phyloP scores from a whole-genome alignment of 2,113 vertebrate species.

The Illadopsis cleaveri region DNA sequence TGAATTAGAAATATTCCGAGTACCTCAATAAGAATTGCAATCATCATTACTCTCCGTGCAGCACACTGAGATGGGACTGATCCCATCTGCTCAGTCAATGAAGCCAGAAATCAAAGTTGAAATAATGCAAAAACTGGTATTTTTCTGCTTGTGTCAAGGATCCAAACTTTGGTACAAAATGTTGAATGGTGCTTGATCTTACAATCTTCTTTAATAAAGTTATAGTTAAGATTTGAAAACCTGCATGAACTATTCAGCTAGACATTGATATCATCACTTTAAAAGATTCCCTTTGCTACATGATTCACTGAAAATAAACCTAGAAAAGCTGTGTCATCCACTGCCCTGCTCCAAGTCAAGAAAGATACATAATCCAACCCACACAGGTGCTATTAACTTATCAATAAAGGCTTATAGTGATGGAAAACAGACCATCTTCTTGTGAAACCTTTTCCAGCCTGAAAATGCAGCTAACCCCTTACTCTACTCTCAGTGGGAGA shows the following conservation, averaged over 20 bases:
- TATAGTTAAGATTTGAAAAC: background rate
- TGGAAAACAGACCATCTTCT: background rate
- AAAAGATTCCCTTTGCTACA: background rate
- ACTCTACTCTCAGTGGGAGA: background rate
- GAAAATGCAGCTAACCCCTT: background rate
- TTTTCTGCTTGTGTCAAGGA: background rate
- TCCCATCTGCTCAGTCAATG: slow-evolving; percentile 12
- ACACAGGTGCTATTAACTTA: background rate
- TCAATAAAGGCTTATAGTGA: background rate
- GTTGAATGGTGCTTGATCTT: background rate
- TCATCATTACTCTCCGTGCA: slow-evolving; percentile 19
- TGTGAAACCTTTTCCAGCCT: background rate
- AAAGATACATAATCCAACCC: background rate
- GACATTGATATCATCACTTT: background rate
- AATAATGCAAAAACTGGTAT: background rate
- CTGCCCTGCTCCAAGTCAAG: background rate
- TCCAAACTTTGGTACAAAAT: background rate
- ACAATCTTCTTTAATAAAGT: background rate
- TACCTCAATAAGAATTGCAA: background rate
- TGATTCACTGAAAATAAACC: background rate
- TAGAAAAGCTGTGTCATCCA: background rate
- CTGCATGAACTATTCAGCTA: background rate
- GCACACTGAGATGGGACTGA: background rate
- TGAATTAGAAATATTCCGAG: background rate
- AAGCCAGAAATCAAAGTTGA: slow-evolving; percentile 21